Conservation (phyloP, 1,140 invertebrate species). For the Pseudomyrmex dendroicus region DNA sequence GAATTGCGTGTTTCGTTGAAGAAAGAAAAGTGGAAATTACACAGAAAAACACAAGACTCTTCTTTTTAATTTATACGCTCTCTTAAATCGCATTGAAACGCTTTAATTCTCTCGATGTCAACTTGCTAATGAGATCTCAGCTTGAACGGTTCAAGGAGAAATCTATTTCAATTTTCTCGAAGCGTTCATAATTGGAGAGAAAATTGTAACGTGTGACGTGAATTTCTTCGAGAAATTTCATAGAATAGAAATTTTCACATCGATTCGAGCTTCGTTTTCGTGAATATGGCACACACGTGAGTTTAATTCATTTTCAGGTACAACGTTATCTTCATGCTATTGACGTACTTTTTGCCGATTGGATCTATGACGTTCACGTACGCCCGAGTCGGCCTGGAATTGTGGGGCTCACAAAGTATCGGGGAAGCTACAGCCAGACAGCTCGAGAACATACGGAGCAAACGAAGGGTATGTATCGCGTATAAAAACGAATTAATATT, state of each 20-base stretch:
- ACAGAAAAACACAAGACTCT: slow-evolving; percentile 16
- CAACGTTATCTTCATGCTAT: slow-evolving; percentile 93
- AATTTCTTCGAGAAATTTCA: not conserved
- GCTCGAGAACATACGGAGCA: slow-evolving; percentile 96
- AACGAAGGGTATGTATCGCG: slow-evolving; percentile 92
- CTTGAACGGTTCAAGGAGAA: not conserved
- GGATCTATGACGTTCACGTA: slow-evolving; percentile 97
- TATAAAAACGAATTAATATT: slow-evolving; percentile 33
- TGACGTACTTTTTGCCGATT: slow-evolving; percentile 98
- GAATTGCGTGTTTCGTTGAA: slow-evolving; percentile 18
- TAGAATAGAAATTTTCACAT: not conserved
- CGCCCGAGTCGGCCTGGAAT: slow-evolving; percentile 93
- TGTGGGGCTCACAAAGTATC: slow-evolving; percentile 98
- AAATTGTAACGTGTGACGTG: not conserved
- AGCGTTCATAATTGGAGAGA: not conserved
- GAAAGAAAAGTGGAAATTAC: slow-evolving; percentile 28
- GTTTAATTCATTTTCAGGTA: slow-evolving; percentile 88
- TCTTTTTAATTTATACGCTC: slow-evolving; percentile 1
- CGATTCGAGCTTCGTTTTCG: not conserved
- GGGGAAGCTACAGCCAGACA: slow-evolving; percentile 96
- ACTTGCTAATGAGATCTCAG: slow-evolving; percentile 8
- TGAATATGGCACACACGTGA: not conserved
- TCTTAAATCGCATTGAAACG: not conserved
- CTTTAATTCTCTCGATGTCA: slow-evolving; percentile 32
- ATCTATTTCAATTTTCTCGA: not conserved